A percentile compares a stretch with the other conserved stretches of the same genome.
These are phyloP conservation scores for Malthinus flaveolus DNA, from an alignment of 2,888 invertebrate genomes.

Conservation along the genomic window DNA sequence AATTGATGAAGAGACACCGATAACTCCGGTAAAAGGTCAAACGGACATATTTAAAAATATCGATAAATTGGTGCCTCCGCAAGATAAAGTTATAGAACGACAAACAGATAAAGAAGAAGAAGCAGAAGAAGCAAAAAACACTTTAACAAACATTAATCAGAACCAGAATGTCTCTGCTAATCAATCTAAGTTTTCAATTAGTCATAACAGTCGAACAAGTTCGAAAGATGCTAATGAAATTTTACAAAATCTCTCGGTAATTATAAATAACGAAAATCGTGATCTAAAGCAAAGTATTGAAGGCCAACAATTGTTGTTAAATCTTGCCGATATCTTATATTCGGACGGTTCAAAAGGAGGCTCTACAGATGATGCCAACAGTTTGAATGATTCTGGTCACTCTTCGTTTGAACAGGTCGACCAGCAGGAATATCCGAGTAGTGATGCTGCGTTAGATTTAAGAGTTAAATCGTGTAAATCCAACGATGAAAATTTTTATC, in stretches of 20 bases:
- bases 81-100: not conserved
- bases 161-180: constrained; percentile 16
- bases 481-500: constrained; percentile 20
- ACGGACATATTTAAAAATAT: constrained; percentile 29
- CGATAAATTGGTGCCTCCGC: constrained; percentile 30
- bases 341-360: constrained; percentile 9
- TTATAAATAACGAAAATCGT: constrained; percentile 28
- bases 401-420: constrained; percentile 28
- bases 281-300: constrained; percentile 27
- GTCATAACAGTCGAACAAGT: constrained; percentile 14
- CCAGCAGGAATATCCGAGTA: constrained; percentile 6
- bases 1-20: constrained; percentile 14
- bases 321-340: constrained; percentile 33
- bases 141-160: not conserved
- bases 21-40: constrained; percentile 8
- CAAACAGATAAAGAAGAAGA: not conserved
- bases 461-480: constrained; percentile 7
- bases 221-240: constrained; percentile 32
- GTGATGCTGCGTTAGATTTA: constrained; percentile 22
- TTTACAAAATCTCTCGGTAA: constrained; percentile 30
- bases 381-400: constrained; percentile 31
- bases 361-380: constrained; percentile 5
- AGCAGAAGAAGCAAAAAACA: not conserved
- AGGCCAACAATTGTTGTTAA: constrained; percentile 31
- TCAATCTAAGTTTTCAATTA: constrained; percentile 7